Evolutionary conservation across 2,888 invertebrate species (phyloP), one percentile per base, ranked within the genome.

Genomic region (Fabriciana adippe): DNA sequence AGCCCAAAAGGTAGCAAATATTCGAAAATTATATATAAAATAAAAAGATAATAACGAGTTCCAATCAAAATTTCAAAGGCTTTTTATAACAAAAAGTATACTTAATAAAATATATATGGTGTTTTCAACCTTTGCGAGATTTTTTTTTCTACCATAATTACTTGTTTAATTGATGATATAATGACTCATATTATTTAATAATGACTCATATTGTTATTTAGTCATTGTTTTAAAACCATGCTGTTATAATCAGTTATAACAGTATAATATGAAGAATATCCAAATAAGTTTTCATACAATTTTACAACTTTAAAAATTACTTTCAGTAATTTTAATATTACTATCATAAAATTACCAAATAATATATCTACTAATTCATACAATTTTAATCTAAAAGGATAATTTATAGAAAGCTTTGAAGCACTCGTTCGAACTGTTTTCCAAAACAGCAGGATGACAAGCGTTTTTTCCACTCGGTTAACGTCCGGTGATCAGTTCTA

Each of bases 401-500:
- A 55, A 53, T 14, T 15, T 18, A n/a, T 26, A 55, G 55, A 55
- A 55, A 55, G 61, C 35, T 60, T 54, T 61, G 65, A 68, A 71
- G 50, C 59, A 68, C 54, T 66, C 67, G 66, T 72, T 66, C 56
- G 67, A 70, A 69, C 55, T 65, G 65, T 67, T 60, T 70, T 73
- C 68, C 82, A 83, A 82, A 83, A 82, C 81, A 84, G 77, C 80
- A 79, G 81, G 88, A 92, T 92, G 92, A 92, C 88, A 89, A 85
- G 91, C 88, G 87, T 79, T 92, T 92, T 92, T 92, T 92, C 92
- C 92, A 89, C 81, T 92, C 92, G 87, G 92, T 92, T 92, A 91
- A 90, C 91, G 85, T 79, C 84, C 85, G 88, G 87, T 90, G 92
- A 92, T 92, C 91, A 91, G 89, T 87, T 87, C 87, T 76, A 83